Conservation (phyloP, 23 tunicate species). For the Corella eumyota region DNA sequence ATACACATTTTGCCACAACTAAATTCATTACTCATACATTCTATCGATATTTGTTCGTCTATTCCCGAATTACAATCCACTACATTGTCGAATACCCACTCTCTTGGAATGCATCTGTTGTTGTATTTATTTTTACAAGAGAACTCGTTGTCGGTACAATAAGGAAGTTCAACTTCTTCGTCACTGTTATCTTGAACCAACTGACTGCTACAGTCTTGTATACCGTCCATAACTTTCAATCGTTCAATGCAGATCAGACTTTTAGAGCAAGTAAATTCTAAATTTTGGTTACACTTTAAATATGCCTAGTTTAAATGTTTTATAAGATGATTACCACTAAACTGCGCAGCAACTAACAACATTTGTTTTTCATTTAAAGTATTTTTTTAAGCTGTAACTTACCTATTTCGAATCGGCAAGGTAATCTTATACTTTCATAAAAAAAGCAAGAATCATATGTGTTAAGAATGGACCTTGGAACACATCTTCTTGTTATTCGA, state of each 20-base stretch:
- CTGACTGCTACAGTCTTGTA: neutral
- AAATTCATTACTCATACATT: slow-evolving; percentile 1
- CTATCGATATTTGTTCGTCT: neutral
- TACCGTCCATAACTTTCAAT: slow-evolving; percentile 7
- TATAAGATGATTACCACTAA: no score
- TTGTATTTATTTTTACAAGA: neutral
- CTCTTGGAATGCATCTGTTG: slow-evolving; percentile 8
- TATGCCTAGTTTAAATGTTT: no score
- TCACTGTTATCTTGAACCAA: slow-evolving; percentile 5
- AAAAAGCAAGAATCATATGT: no score
- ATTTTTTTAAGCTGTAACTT: no score
- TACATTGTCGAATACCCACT: neutral
- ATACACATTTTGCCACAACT: neutral
- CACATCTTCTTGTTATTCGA: no score
- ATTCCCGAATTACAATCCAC: neutral
- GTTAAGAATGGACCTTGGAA: no score
- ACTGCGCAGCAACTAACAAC: no score
- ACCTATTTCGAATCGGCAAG: no score
- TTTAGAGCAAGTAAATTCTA: neutral
- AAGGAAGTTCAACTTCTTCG: neutral
- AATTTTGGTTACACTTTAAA: no score
- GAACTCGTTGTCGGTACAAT: neutral
- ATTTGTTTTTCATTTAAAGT: no score
- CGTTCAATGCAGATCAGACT: slow-evolving; percentile 6
- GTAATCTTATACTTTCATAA: no score